Conservation (phyloP, 2,797 vertebrate genomes). For the Sus cebifrons region DNA sequence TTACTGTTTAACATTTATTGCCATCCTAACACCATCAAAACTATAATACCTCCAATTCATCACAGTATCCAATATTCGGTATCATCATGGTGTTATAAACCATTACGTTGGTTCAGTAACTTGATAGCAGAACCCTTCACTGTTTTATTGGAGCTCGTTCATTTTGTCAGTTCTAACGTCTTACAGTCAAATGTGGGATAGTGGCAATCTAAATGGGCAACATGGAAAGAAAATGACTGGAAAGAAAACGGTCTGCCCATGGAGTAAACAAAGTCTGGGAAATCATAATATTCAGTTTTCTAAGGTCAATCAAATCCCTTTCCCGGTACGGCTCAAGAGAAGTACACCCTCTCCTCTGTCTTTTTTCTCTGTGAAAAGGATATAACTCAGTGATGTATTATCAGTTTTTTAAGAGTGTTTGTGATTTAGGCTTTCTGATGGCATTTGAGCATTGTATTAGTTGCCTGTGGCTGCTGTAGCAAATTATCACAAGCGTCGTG, state of each 20-base stretch:
- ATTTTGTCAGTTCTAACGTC: conserved; percentile 30
- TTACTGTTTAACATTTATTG: conserved; percentile 65
- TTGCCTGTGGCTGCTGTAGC: neutral
- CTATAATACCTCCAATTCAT: neutral
- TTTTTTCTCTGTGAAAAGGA: neutral
- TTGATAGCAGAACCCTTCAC: neutral
- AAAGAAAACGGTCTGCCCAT: neutral
- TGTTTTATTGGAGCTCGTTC: conserved; percentile 61
- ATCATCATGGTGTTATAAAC: conserved; percentile 22
- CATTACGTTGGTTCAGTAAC: neutral
- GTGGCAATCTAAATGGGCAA: neutral
- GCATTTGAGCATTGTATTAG: neutral
- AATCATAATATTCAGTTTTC: neutral
- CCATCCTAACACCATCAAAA: neutral
- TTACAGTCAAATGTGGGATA: neutral
- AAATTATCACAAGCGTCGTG: neutral
- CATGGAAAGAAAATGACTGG: neutral
- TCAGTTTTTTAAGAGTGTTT: neutral
- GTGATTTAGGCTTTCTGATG: neutral
- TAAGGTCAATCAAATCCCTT: neutral
- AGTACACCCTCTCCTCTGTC: accelerated
- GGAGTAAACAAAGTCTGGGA: neutral
- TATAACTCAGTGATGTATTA: neutral
- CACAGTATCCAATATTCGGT: neutral
- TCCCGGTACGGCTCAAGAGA: neutral